Base-by-base conservation (phyloP, 2,888 invertebrate species). In the Muschampia plurimacula region DNA sequence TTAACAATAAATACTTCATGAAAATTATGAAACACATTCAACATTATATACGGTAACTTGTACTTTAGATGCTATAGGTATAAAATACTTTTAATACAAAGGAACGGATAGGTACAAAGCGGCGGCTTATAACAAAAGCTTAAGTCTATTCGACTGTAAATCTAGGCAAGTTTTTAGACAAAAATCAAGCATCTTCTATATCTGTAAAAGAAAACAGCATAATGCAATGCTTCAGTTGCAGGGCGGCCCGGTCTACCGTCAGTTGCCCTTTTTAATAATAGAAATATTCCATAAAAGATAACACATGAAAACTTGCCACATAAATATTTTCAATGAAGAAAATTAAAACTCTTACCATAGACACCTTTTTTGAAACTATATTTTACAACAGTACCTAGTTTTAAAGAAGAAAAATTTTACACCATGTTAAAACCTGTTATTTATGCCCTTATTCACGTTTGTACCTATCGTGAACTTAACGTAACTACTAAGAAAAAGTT, bases 51-150 rank as follows among this genome's bases (percentile, higher is more conserved):
- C 12, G 59, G 8, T 72, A 74, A 83, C 69, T 87, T 89, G 87
- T 89, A 89, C 89, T 89, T 83, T 81, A 87, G 88, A 88, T 89
- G 88, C 88, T 84, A 77, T 76, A 13, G 1, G 3, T 9, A 67
- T 59, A 60, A 32, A 39, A 65, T 67, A 70, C 32, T 75, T 55
- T 78, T 75, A 81, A 59, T 69, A 74, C 70, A 67, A 76, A 82
- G 82, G 82, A 69, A 69, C 69, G 44, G 32, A 60, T 36, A 32
- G 46, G n/a, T 46, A 28, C 52, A 46, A 10, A 9, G 0, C 1
- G 2, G 12, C 44, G 10, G 3, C 10, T 12, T 1, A 1, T 52
- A 52, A 52, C 5, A 52, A n/a, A 52, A 52, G 44, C 9, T 12
- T 9, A 12, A 44, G 2, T 44, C 0, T 9, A 44, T 12, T 1